Evolutionary conservation across 2,888 invertebrate species (phyloP).

Genomic region (Nowickia ferox): DNA sequence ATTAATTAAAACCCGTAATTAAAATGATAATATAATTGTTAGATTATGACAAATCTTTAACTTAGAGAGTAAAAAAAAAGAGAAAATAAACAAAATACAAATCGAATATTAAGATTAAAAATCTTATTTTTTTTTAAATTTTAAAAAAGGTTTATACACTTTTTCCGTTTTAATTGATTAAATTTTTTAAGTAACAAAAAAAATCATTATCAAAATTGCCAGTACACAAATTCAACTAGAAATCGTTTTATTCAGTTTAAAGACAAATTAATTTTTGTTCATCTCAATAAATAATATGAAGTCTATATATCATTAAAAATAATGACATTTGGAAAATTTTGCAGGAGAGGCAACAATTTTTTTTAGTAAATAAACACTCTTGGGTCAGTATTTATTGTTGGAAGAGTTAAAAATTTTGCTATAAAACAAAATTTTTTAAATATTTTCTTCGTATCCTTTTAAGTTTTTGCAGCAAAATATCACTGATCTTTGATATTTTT

Average conservation of each 20-base stretch:
- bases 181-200: constrained; percentile 61
- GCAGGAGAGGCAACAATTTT: too few relatives aligned
- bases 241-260: background rate
- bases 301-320: too few relatives aligned
- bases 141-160: constrained; percentile 44
- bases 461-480: too few relatives aligned
- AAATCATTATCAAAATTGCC: constrained; percentile 37
- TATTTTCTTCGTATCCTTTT: too few relatives aligned
- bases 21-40: constrained; percentile 62
- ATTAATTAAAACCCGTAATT: constrained; percentile 29
- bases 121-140: constrained; percentile 67
- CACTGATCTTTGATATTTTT: too few relatives aligned
- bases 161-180: constrained; percentile 60
- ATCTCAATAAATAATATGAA: constrained; percentile 17
- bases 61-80: constrained; percentile 8
- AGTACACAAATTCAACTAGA: constrained; percentile 25
- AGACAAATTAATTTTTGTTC: constrained; percentile 37
- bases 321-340: too few relatives aligned
- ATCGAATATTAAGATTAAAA: constrained; percentile 66
- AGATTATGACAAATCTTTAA: constrained; percentile 66
- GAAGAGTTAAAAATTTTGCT: too few relatives aligned
- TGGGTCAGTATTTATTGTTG: too few relatives aligned
- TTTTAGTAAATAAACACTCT: too few relatives aligned
- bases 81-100: constrained; percentile 19
- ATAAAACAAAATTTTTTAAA: too few relatives aligned